Conservation (phyloP, 1,140 invertebrate species). For the Aleiodes sp. region DNA sequence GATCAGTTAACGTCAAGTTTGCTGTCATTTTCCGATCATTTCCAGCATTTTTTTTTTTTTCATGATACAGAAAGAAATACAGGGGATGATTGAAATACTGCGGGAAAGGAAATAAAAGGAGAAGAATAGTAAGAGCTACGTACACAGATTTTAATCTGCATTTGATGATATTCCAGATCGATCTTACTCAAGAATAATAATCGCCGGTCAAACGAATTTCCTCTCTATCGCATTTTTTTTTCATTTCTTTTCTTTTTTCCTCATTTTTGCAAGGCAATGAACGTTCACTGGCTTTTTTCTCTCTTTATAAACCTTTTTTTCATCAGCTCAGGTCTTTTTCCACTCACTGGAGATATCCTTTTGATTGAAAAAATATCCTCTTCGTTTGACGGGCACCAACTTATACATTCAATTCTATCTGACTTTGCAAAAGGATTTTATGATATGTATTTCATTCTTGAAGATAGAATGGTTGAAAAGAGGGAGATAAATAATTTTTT, state of each 20-base stretch:
- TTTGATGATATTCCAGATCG: not conserved
- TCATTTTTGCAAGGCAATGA: not conserved
- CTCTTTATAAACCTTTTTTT: not conserved
- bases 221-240: not conserved
- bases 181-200: conserved; percentile 6
- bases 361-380: conserved; percentile 10
- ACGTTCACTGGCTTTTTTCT: conserved; percentile 5
- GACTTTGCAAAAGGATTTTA: not conserved
- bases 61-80: too few relatives aligned
- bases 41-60: too few relatives aligned
- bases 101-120: not conserved
- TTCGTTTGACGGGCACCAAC: not conserved
- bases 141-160: conserved; percentile 12
- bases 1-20: too few relatives aligned
- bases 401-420: conserved; percentile 11
- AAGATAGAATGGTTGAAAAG: not conserved
- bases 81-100: not conserved
- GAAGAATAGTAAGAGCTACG: not conserved
- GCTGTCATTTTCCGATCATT: too few relatives aligned
- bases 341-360: conserved; percentile 1
- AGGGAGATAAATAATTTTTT: conserved; percentile 1
- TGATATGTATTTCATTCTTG: not conserved
- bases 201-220: conserved; percentile 18
- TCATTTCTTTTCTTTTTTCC: not conserved
- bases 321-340: not conserved